Base-by-base conservation (phyloP, 2,113 vertebrate species). In the Upupa epops region DNA sequence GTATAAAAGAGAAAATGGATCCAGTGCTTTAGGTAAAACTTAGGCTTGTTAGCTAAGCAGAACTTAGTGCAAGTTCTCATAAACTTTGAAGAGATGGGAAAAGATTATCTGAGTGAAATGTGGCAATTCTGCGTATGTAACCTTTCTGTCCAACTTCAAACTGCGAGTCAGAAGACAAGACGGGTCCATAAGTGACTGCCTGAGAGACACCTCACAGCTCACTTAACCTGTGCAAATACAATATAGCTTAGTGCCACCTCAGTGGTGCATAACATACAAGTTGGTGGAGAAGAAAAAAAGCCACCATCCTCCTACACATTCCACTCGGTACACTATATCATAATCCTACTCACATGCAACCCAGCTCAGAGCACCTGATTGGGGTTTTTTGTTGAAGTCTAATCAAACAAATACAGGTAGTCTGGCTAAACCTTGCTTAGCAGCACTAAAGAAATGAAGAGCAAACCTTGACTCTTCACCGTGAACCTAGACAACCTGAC, bases 261-360 rank as follows among this genome's bases (percentile, higher is more conserved):
- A 2, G 26, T 29, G 36, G 8, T 24, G 14, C 19, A 9, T 12
- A 55, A 19, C 1, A 14, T 5, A 6, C 26, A 40, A 74, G n/a
- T 17, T 16, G 46, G 21, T 55, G 24, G n/a, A 51, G 69, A 40
- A 32, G 64, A 37, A 29, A 9, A n/a, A 42, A 42, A 42, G 68
- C 5, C 0, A 4, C 66, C 70, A 18, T 34, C 18, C 4, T 80
- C 40, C 58, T 18, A 1, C 34, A 7, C 0, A 3, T 37, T 8
- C 4, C 60, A 12, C 7, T 31, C 26, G 1, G 3, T 19, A 4
- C 2, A 31, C 15, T 31, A 5, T 8, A n/a, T 8, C 55, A 40
- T 21, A 36, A 8, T 46, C 63, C 79, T 88, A 6, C 63, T 58
- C 32, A 40, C 25, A 6, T 11, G 28, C 42, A 74, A 24, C 12